These are phyloP conservation scores for Drosophila tristis DNA, from an alignment of 1,140 invertebrate genomes.

Conservation along the genomic window DNA sequence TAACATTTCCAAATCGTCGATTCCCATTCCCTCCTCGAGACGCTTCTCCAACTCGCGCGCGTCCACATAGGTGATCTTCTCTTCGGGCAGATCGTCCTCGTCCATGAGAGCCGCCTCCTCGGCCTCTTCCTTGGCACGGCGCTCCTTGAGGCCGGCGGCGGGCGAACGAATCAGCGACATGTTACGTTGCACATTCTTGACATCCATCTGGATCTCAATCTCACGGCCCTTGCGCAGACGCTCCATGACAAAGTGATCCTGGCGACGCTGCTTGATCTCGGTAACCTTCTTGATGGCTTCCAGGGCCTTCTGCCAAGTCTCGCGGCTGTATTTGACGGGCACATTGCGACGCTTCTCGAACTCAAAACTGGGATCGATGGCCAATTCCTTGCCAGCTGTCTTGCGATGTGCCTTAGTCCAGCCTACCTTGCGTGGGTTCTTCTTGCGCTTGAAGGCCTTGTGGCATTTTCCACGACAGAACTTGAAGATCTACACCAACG, in stretches of 20 bases:
- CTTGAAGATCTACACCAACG: conserved; percentile 93
- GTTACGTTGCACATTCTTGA: conserved; percentile 95
- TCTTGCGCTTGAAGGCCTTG: conserved; percentile 99
- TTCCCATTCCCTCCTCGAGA: conserved; percentile 83
- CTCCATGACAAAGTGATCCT: conserved; percentile 90
- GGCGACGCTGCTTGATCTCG: conserved; percentile 92
- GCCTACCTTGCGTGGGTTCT: conserved; percentile 98
- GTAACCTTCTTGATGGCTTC: conserved; percentile 97
- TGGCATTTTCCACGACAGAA: conserved; percentile 99
- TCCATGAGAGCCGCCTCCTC: conserved; percentile 86
- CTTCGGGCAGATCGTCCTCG: conserved; percentile 81
- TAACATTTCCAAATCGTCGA: conserved; percentile 84
- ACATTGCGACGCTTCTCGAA: conserved; percentile 97
- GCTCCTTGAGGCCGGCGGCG: conserved; percentile 91
- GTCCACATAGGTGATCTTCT: conserved; percentile 85
- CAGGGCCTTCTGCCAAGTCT: conserved; percentile 97
- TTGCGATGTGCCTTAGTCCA: conserved; percentile 99
- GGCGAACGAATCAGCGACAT: conserved; percentile 95
- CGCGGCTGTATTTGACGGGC: conserved; percentile 96
- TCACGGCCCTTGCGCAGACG: conserved; percentile 94
- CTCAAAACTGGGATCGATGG: conserved; percentile 97
- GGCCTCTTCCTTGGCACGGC: conserved; percentile 87
- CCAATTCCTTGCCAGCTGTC: conserved; percentile 97
- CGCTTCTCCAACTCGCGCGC: conserved; percentile 83
- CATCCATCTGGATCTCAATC: conserved; percentile 93